Base-by-base conservation (phyloP, 2,888 invertebrate species). In the Tortricodes alternella region DNA sequence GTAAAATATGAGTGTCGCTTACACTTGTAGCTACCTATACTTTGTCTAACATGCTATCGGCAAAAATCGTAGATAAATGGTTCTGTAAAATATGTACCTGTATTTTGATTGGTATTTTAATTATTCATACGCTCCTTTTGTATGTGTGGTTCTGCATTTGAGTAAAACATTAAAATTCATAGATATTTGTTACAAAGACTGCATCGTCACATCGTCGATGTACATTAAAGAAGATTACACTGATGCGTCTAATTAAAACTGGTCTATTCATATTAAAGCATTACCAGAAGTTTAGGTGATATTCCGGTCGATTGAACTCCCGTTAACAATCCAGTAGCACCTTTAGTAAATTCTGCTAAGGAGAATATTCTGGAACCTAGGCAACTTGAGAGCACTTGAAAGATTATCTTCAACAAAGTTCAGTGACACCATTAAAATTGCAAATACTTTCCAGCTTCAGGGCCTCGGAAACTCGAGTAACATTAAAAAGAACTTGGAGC, bases 401-500 rank as follows among this genome's bases (percentile, higher is more conserved):
- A 34, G 34, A 18, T 32, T n/a, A 15, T 19, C 19, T 21, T 19
- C 21, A 9, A 34, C 34, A 13, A 46, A 23, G 35, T 35, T 41
- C 18, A 5, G 19, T n/a, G 53, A 46, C 46, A 37, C 35, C 48
- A 41, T 55, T 43, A 49, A 43, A 29, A 27, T 9, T 43, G 41
- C 41, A 41, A 3, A 38, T 49, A 35, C 13, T 48, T 41, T 6
- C 27, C 9, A 53, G 24, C 46, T 23, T 13, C 7, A 29, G 32
- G 32, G 38, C 53, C 46, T 39, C 46, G 39, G 35, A 41, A 48
- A 48, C 43, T 55, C 41, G 32, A 35, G 41, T 9, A 41, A 39
- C 52, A 29, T 44, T 24, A 48, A 44, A 21, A 39, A 46, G 9
- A 58, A 53, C 34, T 41, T 48, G 13, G 8, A 18, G 13, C 18